Base-by-base conservation (phyloP, 2,888 invertebrate genomes). In the Arctia plantaginis region DNA sequence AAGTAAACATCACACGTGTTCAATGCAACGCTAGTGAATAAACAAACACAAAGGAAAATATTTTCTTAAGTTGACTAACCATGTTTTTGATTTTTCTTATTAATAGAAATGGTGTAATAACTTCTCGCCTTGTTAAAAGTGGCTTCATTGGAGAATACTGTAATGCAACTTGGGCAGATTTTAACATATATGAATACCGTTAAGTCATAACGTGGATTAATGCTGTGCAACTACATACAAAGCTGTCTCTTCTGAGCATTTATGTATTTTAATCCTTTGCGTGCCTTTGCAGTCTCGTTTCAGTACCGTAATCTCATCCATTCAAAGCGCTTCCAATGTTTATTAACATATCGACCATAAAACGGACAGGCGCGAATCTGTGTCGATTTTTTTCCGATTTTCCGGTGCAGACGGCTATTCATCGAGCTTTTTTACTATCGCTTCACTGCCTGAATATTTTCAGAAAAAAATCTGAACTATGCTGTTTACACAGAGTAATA, bases 281-380 rank as follows among this genome's bases (percentile, higher is more conserved):
- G 76, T 73, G 81, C 80, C 76, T 83, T 81, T 71, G 71, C 82
- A 83, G 80, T 83, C 20, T 73, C 78, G 81, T 82, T 75, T 72
- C 33, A 72, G 75, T 77, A 80, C 86, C 84, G 89, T 87, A 88
- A 89, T 89, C 89, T 90, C 90, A 88, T 90, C 88, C 86, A 93
- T 93, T 93, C 93, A 90, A 85, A 88, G 88, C 93, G 92, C 92
- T 94, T 92, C 90, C 89, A 89, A 88, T 93, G 90, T 94, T 93
- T 93, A 94, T 94, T 94, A 94, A 93, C 93, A 93, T 94, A 94
- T 93, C 91, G 91, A 88, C 91, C 90, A 92, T 93, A 92, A 92
- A 93, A 90, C 90, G 90, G 88, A 86, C 88, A 88, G 89, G 89
- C 90, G 90, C 89, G 90, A 90, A 90, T 90, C 89, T 89, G 85